Evolutionary conservation across 2,888 invertebrate species (phyloP).

Genomic region (Lasioglossum marginatum): DNA sequence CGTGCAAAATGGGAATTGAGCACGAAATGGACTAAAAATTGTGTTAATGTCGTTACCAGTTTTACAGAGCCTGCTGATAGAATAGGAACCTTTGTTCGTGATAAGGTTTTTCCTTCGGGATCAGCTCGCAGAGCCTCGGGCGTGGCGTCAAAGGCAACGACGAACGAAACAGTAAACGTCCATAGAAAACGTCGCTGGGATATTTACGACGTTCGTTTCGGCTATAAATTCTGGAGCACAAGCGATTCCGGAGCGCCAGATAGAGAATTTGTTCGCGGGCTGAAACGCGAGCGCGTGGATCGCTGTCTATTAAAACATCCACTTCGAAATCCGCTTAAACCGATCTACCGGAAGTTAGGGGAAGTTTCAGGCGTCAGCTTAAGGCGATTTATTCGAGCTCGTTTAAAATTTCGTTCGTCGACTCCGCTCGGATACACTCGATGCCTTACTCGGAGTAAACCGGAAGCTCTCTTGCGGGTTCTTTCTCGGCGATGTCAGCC

Average conservation of each 20-base stretch:
- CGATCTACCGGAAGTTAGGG: conserved; percentile 50
- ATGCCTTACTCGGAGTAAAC: conserved; percentile 17
- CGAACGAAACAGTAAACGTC: conserved; percentile 28
- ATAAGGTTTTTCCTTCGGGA: conserved; percentile 14
- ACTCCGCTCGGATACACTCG: background rate
- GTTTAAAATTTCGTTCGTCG: conserved; percentile 52
- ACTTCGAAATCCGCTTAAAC: conserved; percentile 54
- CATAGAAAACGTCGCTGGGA: background rate
- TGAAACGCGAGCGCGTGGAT: conserved; percentile 28
- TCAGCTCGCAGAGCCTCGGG: background rate
- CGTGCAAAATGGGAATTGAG: background rate
- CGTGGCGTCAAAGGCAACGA: conserved; percentile 21
- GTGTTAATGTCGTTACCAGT: background rate
- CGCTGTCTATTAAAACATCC: conserved; percentile 51
- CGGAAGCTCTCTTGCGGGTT: background rate
- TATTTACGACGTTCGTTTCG: conserved; percentile 22
- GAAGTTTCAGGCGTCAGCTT: conserved; percentile 44
- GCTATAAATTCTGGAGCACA: conserved; percentile 38
- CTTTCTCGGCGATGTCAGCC: background rate
- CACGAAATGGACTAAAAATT: conserved; percentile 1
- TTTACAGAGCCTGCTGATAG: background rate
- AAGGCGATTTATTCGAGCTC: conserved; percentile 48
- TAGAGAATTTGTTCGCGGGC: conserved; percentile 40
- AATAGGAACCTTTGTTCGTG: background rate
- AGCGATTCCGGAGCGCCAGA: conserved; percentile 18